These are phyloP conservation scores for Acromyrmex echinatior DNA, from an alignment of 1,140 invertebrate species.

Conservation along the genomic window DNA sequence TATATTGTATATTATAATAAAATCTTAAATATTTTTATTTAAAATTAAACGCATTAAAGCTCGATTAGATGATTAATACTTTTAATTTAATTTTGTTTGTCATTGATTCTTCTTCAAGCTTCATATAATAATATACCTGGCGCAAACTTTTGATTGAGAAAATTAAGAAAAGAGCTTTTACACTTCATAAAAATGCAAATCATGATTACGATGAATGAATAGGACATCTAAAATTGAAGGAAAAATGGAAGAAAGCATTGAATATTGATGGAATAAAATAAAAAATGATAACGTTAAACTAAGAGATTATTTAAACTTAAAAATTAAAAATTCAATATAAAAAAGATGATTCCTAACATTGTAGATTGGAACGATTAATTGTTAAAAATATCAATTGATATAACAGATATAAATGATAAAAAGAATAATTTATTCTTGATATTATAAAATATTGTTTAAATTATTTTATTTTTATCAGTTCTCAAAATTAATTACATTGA, in stretches of 20 bases:
- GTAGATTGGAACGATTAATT: background rate
- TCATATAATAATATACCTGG: background rate
- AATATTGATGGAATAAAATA: conserved; percentile 29
- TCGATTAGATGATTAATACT: background rate
- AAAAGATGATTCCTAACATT: background rate
- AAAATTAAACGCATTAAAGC: background rate
- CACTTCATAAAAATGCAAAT: background rate
- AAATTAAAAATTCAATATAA: background rate
- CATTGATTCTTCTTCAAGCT: background rate
- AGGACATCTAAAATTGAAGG: background rate
- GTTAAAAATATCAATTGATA: background rate
- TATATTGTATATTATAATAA: background rate
- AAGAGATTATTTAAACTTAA: conserved; percentile 4
- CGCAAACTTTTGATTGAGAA: background rate
- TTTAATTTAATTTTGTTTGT: background rate
- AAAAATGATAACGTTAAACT: conserved; percentile 16
- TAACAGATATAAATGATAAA: conserved; percentile 24
- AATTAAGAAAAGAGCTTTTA: background rate
- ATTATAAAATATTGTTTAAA: background rate
- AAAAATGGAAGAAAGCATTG: background rate
- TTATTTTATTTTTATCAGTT: background rate
- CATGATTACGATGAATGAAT: background rate
- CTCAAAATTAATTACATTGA: background rate
- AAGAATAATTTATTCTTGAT: background rate
- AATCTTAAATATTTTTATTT: background rate